These are phyloP conservation scores for Chaitophorus viminalis DNA, from an alignment of 2,888 invertebrate species.

Conservation along the genomic window DNA sequence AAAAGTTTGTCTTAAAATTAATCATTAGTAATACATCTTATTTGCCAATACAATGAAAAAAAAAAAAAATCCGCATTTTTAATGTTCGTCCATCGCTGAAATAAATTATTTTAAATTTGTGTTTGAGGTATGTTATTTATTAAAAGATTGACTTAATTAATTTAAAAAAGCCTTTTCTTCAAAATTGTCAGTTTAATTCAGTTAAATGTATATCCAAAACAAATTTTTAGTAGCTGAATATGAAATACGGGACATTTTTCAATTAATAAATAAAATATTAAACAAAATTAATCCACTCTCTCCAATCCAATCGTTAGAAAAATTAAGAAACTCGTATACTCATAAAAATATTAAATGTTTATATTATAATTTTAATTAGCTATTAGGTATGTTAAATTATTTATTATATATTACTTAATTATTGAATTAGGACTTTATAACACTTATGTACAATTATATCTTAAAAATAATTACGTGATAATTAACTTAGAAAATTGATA, in stretches of 20 bases:
- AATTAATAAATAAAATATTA: conserved; percentile 7
- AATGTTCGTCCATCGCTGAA: not conserved
- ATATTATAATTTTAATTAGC: too few species aligned
- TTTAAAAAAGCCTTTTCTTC: conserved; percentile 8
- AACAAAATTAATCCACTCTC: not conserved
- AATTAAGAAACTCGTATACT: too few species aligned
- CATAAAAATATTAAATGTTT: too few species aligned
- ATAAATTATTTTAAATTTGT: conserved; percentile 16
- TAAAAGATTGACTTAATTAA: conserved; percentile 4
- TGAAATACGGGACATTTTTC: not conserved
- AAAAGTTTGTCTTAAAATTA: conserved; percentile 26
- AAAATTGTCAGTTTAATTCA: conserved; percentile 17
- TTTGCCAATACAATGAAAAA: not conserved
- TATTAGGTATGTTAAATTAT: too few species aligned
- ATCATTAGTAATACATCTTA: conserved; percentile 11
- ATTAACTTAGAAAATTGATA: too few species aligned
- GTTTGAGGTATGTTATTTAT: conserved; percentile 12
- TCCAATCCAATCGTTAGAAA: not conserved
- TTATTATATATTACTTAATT: too few species aligned
- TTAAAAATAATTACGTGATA: too few species aligned
- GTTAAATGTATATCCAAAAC: conserved; percentile 29
- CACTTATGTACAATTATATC: too few species aligned
- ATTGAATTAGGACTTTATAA: too few species aligned
- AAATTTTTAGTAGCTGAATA: not conserved
- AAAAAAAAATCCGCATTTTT: not conserved